Base-by-base conservation (phyloP, 2,888 invertebrate species). In the Stenotaenia linearis region DNA sequence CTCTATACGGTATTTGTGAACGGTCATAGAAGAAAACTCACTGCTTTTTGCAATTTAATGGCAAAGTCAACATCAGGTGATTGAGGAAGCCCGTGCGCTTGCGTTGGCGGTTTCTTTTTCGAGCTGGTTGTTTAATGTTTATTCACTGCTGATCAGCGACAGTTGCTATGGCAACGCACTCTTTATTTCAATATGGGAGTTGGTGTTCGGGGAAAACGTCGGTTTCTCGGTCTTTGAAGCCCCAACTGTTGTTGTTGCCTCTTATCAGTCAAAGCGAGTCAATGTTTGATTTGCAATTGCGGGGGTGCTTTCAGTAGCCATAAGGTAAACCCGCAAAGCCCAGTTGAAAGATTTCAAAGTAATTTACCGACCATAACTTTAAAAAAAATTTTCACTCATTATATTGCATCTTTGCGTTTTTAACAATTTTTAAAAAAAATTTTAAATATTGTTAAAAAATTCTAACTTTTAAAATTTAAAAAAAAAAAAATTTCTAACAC, bases 241-340 rank as follows among this genome's bases (percentile, higher is more conserved):
- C 56, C 56, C 56, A 56, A 56, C 56, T 56, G 56, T 23, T 32
- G 32, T 45, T 56, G 56, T 56, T 56, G 15, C 56, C 56, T 56
- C 56, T 56, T 18, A 56, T 56, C 56, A 56, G 56, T 23, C 56
- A 56, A 18, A 56, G 56, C 18, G 23, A 56, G 56, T 56, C 18
- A 56, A 56, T 56, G 56, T 56, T 56, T 56, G 56, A 56, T 56
- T 56, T 56, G 56, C 56, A 56, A 56, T 56, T 21, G 56, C 56
- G 23, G 56, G 56, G 56, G 56, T 56, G 56, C 56, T 56, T 56
- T 56, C 56, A 23, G 56, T 56, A 56, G 56, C 56, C 23, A 56
- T 56, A 56, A 56, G 56, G 56, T 56, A 56, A 56, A 56, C 23
- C 56, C 18, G 56, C 18, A 56, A 56, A 56, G 18, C 3, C 56